Percentiles rank a stretch among this genome's conserved stretches.
Conservation (phyloP, 2,113 vertebrate genomes). For the Grammomys surdaster region DNA sequence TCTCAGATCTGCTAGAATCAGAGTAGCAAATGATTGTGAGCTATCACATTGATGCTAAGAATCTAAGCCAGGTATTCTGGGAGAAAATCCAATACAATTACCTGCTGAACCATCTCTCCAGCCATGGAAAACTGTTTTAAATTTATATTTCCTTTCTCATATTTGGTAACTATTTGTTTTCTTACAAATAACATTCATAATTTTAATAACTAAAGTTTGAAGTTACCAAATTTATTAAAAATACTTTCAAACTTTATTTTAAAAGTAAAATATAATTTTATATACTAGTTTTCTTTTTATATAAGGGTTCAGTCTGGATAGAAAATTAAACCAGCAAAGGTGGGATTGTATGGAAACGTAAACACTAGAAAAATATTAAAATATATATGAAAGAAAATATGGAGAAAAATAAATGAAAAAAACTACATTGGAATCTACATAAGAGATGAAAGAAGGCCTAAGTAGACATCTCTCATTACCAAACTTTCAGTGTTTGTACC, state of each 20-base stretch:
- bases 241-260: no score
- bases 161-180: not conserved
- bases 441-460: not conserved
- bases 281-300: not conserved
- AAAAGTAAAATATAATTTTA: not conserved
- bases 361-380: not conserved
- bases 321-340: not conserved
- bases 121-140: not conserved
- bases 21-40: not conserved
- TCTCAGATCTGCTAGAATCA: not conserved
- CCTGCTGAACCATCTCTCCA: not conserved
- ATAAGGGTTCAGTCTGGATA: not conserved
- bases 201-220: not conserved
- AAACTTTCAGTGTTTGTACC: not conserved
- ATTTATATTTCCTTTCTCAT: conserved; percentile 4
- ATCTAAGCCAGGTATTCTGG: not conserved
- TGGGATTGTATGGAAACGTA: not conserved
- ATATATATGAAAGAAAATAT: not conserved
- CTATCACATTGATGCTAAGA: not conserved
- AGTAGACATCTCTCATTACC: not conserved
- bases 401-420: not conserved
- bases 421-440: not conserved
- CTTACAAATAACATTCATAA: not conserved
- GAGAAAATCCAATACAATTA: not conserved
- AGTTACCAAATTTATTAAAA: not conserved